Evolutionary conservation across 2,113 vertebrate genomes (phyloP).

Genomic region (Centropus unirufus): DNA sequence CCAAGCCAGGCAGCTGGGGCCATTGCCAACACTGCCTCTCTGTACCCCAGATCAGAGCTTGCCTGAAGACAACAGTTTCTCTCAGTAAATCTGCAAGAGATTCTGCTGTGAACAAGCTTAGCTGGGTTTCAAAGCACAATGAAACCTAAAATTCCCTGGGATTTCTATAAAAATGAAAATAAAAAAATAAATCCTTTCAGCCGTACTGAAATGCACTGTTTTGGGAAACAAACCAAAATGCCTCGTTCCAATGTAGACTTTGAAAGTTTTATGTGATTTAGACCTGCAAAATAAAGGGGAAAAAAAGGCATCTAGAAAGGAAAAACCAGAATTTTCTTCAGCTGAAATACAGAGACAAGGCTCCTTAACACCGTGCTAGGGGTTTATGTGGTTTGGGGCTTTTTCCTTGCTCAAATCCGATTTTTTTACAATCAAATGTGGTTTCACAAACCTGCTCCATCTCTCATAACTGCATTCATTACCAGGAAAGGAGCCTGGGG

Average conservation of each 20-base stretch:
- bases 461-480: neutral
- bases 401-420: slow-evolving; percentile 9
- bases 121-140: slow-evolving; percentile 29
- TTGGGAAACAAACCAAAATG: slow-evolving; percentile 61
- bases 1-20: neutral
- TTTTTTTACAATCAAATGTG: neutral
- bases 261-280: slow-evolving; percentile 63
- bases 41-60: neutral
- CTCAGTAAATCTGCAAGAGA: neutral
- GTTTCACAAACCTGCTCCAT: slow-evolving; percentile 2
- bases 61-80: neutral
- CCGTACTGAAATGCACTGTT: slow-evolving; percentile 39
- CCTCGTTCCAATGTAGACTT: slow-evolving; percentile 52
- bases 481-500: neutral
- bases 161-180: neutral
- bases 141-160: slow-evolving; percentile 48
- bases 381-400: neutral
- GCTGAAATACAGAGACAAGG: neutral
- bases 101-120: neutral
- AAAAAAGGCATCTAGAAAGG: neutral
- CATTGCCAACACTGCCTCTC: too few species aligned
- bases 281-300: slow-evolving; percentile 52
- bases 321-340: slow-evolving; percentile 13
- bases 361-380: neutral
- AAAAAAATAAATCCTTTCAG: neutral